Evolutionary conservation across 2,888 invertebrate genomes (phyloP).

Genomic region (Pyralis farinalis): DNA sequence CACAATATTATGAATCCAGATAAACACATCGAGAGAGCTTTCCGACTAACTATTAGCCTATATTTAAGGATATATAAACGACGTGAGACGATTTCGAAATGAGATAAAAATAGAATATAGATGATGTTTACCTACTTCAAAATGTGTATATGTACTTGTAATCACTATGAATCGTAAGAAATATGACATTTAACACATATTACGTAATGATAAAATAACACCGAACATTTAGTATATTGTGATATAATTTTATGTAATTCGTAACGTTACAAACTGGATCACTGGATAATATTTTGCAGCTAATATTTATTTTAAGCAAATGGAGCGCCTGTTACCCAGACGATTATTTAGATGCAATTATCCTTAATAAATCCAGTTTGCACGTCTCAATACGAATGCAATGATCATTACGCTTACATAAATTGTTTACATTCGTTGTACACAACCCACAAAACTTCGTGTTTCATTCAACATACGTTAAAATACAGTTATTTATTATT

Average conservation of each 20-base stretch:
- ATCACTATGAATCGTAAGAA: conserved; percentile 1
- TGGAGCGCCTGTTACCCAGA: background rate
- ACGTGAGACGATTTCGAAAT: conserved; percentile 13
- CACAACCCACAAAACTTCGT: conserved; percentile 52
- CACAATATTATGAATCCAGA: background rate
- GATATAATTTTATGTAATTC: conserved; percentile 6
- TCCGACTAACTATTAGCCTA: conserved; percentile 14
- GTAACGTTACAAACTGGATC: conserved; percentile 22
- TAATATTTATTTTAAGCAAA: too few species aligned
- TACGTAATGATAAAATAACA: conserved; percentile 27
- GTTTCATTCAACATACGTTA: conserved; percentile 25
- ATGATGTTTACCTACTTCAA: conserved; percentile 8
- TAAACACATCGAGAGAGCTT: background rate
- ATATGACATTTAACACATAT: conserved; percentile 23
- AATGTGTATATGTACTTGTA: conserved; percentile 3
- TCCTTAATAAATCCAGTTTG: conserved; percentile 21
- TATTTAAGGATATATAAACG: conserved; percentile 20
- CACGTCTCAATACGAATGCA: conserved; percentile 12
- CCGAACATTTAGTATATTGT: conserved; percentile 27
- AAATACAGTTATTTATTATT: conserved; percentile 28
- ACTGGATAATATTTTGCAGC: too few species aligned
- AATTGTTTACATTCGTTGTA: conserved; percentile 58
- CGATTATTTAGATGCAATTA: background rate
- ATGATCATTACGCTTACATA: conserved; percentile 13
- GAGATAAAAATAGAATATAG: conserved; percentile 8